Evolutionary conservation across 2,888 invertebrate species (phyloP).

Genomic region (Epicampocera succincta): DNA sequence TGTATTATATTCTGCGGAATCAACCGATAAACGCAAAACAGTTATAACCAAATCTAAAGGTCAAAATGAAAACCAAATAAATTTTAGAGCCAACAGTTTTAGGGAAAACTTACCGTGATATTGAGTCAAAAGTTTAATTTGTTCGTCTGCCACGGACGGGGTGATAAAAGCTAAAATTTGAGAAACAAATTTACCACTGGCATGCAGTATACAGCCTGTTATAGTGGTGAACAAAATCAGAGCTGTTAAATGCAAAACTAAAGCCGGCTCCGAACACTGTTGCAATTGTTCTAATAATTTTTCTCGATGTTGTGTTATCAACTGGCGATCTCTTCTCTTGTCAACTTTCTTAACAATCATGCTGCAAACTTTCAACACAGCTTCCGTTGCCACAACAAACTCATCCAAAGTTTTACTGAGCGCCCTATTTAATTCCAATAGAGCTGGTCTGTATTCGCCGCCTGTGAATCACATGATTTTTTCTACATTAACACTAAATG

Average conservation of each 20-base stretch:
- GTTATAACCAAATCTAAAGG: constrained; percentile 86
- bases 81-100: neutral
- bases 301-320: constrained; percentile 90
- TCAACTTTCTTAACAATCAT: constrained; percentile 94
- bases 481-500: neutral
- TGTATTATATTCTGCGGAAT: constrained; percentile 82
- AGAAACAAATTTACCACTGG: constrained; percentile 96
- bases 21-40: constrained; percentile 83
- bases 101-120: constrained; percentile 87
- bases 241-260: constrained; percentile 89
- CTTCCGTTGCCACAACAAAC: constrained; percentile 89
- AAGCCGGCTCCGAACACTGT: constrained; percentile 88
- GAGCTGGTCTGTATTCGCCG: constrained; percentile 86
- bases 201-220: constrained; percentile 92
- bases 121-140: constrained; percentile 85
- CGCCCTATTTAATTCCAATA: constrained; percentile 87
- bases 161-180: constrained; percentile 89
- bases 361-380: constrained; percentile 87
- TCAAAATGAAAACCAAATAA: constrained; percentile 17
- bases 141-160: constrained; percentile 86
- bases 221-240: constrained; percentile 90
- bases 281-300: constrained; percentile 90
- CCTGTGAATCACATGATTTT: constrained; percentile 80
- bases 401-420: constrained; percentile 88
- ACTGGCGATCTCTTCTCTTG: constrained; percentile 91